phyloP scores from a whole-genome alignment of 2,797 vertebrate species.

The Phataginus tricuspis region DNA sequence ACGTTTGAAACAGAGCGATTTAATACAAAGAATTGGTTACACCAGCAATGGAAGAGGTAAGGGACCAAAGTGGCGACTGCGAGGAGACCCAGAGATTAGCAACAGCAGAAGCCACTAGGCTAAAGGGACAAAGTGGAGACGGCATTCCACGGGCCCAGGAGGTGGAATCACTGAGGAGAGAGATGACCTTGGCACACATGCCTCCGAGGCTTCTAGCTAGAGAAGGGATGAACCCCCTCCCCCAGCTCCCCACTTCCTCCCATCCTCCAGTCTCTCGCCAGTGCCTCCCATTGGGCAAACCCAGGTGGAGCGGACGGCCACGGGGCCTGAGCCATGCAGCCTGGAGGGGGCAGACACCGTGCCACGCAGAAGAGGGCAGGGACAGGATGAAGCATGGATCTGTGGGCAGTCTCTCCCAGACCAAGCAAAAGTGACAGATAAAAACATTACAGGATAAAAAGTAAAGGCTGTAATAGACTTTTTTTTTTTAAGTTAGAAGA shows the following conservation, averaged over 20 bases:
- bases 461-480: not conserved
- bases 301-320: not conserved
- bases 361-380: not conserved
- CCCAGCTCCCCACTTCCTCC: not conserved
- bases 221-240: not conserved
- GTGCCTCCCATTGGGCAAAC: not conserved
- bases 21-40: not conserved
- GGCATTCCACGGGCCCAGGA: not conserved
- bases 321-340: not conserved
- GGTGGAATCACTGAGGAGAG: not conserved
- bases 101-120: not conserved
- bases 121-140: not conserved
- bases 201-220: not conserved
- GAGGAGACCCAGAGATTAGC: not conserved
- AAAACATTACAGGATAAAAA: not conserved
- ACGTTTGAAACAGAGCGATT: not conserved
- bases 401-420: not conserved
- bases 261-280: not conserved
- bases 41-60: not conserved
- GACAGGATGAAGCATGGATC: not conserved
- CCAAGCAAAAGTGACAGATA: not conserved
- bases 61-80: not conserved
- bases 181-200: fast-evolving
- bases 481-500: not conserved
- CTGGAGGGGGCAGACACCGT: fast-evolving